Conservation (phyloP, 2,888 invertebrate species). For the Panopea generosa region DNA sequence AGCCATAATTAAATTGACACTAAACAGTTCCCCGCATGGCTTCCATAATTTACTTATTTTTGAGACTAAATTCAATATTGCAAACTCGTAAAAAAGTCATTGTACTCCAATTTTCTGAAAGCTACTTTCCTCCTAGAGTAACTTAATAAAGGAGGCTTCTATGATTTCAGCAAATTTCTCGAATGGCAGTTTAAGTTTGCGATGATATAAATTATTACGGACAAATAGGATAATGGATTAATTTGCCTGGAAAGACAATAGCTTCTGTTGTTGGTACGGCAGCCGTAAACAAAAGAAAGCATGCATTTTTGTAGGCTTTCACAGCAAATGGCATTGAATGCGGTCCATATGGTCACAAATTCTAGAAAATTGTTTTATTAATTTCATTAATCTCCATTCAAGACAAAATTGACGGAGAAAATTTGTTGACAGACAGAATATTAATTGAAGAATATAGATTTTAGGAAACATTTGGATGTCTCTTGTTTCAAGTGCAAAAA, state of each 20-base stretch:
- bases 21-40: conserved; percentile 23
- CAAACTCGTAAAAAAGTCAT: conserved; percentile 21
- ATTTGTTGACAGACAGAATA: no score
- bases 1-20: conserved; percentile 51
- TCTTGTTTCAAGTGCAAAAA: neutral
- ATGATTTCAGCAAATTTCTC: conserved; percentile 60
- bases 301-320: conserved; percentile 21
- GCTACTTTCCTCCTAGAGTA: conserved; percentile 12
- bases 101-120: conserved; percentile 12
- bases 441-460: neutral
- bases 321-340: conserved; percentile 18
- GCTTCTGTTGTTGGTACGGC: conserved; percentile 26
- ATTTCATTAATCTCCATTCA: conserved; percentile 35
- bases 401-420: no score
- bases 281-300: neutral
- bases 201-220: conserved; percentile 55
- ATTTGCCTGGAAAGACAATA: conserved; percentile 31
- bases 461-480: neutral
- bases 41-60: conserved; percentile 57
- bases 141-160: conserved; percentile 59
- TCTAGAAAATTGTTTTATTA: conserved; percentile 43
- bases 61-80: conserved; percentile 8
- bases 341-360: conserved; percentile 54
- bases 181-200: conserved; percentile 33
- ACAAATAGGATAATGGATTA: conserved; percentile 61